These are phyloP conservation scores for Galbula dea DNA, from an alignment of 2,113 vertebrate genomes.

Conservation along the genomic window DNA sequence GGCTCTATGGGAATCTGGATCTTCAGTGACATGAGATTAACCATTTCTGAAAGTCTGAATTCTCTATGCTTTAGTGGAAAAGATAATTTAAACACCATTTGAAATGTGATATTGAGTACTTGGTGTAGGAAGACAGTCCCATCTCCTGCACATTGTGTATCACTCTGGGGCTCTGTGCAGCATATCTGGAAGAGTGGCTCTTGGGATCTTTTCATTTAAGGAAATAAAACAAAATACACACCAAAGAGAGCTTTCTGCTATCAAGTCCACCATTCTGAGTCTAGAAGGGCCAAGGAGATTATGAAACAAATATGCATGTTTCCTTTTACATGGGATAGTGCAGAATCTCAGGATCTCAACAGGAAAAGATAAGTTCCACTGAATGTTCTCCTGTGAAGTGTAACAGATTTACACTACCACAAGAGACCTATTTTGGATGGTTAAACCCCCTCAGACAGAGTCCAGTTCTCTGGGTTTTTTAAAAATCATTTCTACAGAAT, in stretches of 20 bases:
- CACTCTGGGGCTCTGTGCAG: neutral
- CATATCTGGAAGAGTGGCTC: neutral
- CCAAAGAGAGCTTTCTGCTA: neutral
- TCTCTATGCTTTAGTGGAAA: neutral
- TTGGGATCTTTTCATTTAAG: neutral
- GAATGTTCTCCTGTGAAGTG: neutral
- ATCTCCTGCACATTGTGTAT: accelerated
- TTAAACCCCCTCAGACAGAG: neutral
- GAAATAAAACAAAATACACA: neutral
- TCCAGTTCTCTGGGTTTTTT: neutral
- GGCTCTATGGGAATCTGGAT: neutral
- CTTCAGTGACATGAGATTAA: accelerated
- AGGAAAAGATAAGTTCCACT: neutral
- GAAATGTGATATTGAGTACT: neutral
- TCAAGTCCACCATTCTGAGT: neutral
- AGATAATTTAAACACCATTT: neutral
- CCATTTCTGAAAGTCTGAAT: neutral
- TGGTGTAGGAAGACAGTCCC: neutral
- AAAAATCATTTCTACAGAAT: neutral
- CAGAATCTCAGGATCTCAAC: neutral
- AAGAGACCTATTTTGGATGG: neutral
- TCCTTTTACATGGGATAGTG: neutral
- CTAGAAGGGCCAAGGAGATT: neutral
- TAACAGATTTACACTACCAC: neutral
- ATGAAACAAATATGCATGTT: neutral